Percentiles rank a stretch among this genome's conserved stretches.
These are phyloP conservation scores for Sarcophilus harrisii DNA, from an alignment of 2,797 vertebrate genomes.

Conservation along the genomic window DNA sequence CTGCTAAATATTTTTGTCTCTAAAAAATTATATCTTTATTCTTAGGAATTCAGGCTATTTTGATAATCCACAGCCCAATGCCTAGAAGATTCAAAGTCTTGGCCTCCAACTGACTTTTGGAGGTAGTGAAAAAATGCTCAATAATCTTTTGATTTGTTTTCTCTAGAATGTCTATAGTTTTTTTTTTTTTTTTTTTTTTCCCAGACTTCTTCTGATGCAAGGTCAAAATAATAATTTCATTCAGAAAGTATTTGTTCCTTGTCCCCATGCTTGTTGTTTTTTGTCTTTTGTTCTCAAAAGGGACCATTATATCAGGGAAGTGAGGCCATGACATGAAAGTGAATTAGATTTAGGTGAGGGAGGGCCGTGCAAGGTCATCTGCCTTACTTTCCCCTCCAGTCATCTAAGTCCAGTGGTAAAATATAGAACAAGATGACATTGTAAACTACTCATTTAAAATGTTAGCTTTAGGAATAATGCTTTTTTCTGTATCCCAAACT, in stretches of 20 bases:
- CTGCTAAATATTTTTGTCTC: not conserved
- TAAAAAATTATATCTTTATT: not conserved
- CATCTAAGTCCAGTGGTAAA: too few species aligned
- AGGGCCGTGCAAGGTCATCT: too few species aligned
- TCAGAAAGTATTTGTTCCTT: not conserved
- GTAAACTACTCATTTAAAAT: not conserved
- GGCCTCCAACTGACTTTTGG: not conserved
- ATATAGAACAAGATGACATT: too few species aligned
- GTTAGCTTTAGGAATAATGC: not conserved
- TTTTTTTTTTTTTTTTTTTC: not conserved
- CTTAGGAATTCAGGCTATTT: not conserved
- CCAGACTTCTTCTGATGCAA: not conserved
- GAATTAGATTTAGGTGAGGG: too few species aligned
- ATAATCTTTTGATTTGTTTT: not conserved
- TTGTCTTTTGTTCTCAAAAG: too few species aligned
- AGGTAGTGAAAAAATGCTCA: not conserved
- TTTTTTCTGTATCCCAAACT: not conserved
- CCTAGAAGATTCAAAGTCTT: not conserved
- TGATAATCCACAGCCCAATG: not conserved
- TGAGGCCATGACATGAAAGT: too few species aligned
- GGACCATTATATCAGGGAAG: too few species aligned
- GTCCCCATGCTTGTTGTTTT: not conserved
- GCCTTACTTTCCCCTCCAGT: too few species aligned
- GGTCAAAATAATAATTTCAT: not conserved
- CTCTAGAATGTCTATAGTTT: not conserved